Evolutionary conservation across 2,797 vertebrate species (phyloP).

Genomic region (Brachyrhaphis roseni): DNA sequence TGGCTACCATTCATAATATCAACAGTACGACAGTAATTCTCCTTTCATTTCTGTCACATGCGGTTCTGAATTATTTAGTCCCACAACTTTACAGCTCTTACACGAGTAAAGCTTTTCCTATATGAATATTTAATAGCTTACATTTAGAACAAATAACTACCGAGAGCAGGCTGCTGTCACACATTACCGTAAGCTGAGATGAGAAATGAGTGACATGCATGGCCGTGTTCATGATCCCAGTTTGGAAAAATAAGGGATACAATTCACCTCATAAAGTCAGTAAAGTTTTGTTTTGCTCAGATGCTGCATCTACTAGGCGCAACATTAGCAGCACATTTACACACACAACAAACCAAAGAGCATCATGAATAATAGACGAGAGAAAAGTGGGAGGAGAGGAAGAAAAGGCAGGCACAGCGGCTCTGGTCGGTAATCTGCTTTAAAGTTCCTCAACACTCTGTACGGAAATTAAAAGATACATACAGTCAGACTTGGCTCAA

Average conservation of each 20-base stretch:
- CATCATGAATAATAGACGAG: conserved; percentile 42
- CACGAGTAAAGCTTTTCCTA: neutral
- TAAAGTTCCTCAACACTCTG: conserved; percentile 1
- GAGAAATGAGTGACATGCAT: neutral
- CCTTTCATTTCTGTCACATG: conserved; percentile 4
- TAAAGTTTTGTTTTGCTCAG: neutral
- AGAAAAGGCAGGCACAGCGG: neutral
- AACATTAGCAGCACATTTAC: conserved; percentile 46
- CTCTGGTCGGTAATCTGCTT: conserved; percentile 9
- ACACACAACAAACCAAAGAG: conserved; percentile 40
- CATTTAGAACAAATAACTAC: conserved; percentile 21
- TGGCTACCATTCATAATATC: neutral
- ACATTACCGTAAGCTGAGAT: neutral
- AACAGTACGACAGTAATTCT: neutral
- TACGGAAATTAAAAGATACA: neutral
- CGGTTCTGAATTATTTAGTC: conserved; percentile 41
- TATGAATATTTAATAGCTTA: conserved; percentile 39
- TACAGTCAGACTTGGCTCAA: neutral
- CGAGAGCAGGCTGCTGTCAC: neutral
- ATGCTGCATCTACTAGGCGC: conserved; percentile 9
- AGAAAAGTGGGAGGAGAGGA: conserved; percentile 17
- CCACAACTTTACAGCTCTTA: conserved; percentile 7
- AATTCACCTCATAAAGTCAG: no score
- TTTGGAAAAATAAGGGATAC: neutral
- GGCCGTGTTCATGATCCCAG: neutral